Evolutionary conservation across 2,797 vertebrate species (phyloP).

Genomic region (Ispidina lecontei): DNA sequence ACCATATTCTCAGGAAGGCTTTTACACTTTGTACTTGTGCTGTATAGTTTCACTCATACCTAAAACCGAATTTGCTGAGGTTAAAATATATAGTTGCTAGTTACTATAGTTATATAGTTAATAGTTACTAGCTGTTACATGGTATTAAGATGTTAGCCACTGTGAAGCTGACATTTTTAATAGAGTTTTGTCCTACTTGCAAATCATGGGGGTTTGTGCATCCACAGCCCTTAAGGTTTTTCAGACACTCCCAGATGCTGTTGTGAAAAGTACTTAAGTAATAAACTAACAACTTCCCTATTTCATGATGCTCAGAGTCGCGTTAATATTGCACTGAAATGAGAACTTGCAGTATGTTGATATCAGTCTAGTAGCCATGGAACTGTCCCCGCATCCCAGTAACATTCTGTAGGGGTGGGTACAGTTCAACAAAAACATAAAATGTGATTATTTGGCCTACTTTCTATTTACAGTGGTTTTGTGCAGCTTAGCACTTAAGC

Average conservation of each 20-base stretch:
- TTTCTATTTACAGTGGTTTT: not conserved
- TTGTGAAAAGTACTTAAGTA: not conserved
- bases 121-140: not conserved
- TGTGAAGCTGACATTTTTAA: not conserved
- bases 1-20: not conserved
- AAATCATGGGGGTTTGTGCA: not conserved
- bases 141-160: not conserved
- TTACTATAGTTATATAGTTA: not conserved
- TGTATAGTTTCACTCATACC: not conserved
- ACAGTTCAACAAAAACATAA: not conserved
- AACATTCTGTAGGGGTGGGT: not conserved
- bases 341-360: not conserved
- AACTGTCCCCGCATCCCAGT: not conserved
- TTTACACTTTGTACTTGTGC: not conserved
- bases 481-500: not conserved
- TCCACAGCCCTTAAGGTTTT: not conserved
- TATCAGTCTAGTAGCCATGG: not conserved
- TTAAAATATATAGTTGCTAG: not conserved
- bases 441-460: not conserved
- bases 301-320: not conserved
- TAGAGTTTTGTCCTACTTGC: not conserved
- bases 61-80: not conserved
- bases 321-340: not conserved
- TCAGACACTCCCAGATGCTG: not conserved
- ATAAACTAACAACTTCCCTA: conserved; percentile 23